phyloP scores from a whole-genome alignment of 35 echinoderm and acorn worm genomes.

The Acanthaster planci region DNA sequence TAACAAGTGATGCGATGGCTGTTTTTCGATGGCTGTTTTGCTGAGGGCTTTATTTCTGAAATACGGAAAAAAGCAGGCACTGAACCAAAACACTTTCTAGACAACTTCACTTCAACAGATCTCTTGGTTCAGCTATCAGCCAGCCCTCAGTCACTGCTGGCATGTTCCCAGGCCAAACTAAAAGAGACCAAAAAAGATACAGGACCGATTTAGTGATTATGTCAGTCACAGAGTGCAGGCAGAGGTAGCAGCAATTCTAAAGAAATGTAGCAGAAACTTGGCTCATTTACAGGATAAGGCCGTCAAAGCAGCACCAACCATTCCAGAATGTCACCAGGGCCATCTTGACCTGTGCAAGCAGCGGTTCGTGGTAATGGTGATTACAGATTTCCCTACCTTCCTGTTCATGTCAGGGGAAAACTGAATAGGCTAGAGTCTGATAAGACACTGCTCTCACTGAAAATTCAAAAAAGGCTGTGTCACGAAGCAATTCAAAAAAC shows the following conservation, averaged over 20 bases:
- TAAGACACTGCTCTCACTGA: background rate
- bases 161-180: background rate
- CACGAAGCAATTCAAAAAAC: conserved; percentile 11
- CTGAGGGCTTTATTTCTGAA: background rate
- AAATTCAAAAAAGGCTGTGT: conserved; percentile 2
- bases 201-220: background rate
- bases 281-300: too few relatives aligned
- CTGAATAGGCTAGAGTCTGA: conserved; percentile 10
- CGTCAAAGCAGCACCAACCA: background rate
- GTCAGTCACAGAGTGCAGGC: background rate
- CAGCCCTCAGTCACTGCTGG: background rate
- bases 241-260: background rate
- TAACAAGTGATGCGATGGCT: conserved; percentile 62
- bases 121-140: background rate
- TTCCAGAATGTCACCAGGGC: conserved; percentile 34
- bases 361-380: too few relatives aligned
- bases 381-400: conserved; percentile 19
- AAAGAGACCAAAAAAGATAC: conserved; percentile 4
- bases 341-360: conserved; percentile 5
- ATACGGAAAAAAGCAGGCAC: conserved; percentile 14
- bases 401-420: background rate
- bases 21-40: conserved; percentile 37
- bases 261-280: background rate
- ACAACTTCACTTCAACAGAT: conserved; percentile 24
- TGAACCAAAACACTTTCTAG: conserved; percentile 18